Conservation (phyloP, 2,113 vertebrate genomes). For the Tachycineta bicolor region DNA sequence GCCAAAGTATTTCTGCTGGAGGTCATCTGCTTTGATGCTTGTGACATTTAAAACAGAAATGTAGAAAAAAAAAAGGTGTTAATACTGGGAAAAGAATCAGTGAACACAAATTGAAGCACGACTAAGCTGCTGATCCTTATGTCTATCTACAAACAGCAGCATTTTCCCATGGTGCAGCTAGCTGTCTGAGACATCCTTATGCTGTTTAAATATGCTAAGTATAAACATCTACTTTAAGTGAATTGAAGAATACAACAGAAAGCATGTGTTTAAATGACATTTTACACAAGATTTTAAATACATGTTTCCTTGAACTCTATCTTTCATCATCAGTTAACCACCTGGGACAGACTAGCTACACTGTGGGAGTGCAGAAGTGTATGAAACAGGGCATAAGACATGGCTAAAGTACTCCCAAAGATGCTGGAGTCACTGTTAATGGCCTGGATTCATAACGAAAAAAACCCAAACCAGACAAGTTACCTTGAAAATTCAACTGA, state of each 20-base stretch:
- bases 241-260: neutral
- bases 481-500: neutral
- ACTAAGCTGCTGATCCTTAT: neutral
- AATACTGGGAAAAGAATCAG: neutral
- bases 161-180: neutral
- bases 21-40: neutral
- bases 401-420: neutral
- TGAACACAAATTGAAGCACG: neutral
- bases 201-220: neutral
- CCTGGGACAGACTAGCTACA: neutral
- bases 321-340: neutral
- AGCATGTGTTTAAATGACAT: neutral
- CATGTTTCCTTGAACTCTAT: neutral
- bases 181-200: neutral
- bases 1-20: neutral
- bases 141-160: neutral
- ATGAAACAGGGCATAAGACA: neutral
- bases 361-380: neutral
- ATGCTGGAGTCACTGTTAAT: neutral
- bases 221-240: neutral
- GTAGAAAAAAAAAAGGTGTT: neutral
- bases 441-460: neutral
- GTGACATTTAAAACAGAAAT: neutral
- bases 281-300: neutral
- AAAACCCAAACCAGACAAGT: neutral